Percentiles rank a stretch among this genome's conserved stretches.
Evolutionary conservation across 2,113 vertebrate genomes (phyloP).

Genomic region (Lichenostomus cassidix): DNA sequence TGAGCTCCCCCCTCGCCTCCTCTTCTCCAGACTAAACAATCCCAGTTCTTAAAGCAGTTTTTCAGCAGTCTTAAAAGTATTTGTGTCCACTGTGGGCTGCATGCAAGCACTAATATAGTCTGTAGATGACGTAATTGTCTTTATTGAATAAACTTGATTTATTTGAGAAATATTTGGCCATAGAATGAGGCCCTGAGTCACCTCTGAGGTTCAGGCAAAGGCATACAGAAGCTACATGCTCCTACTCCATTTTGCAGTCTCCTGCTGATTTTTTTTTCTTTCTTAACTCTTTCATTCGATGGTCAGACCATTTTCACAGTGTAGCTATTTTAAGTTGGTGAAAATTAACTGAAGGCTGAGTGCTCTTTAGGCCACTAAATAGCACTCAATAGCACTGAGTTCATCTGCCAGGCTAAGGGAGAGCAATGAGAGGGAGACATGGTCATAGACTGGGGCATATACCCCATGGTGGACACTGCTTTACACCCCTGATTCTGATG

Average conservation of each 20-base stretch:
- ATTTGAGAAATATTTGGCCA: not conserved
- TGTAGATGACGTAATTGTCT: not conserved
- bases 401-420: not conserved
- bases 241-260: not conserved
- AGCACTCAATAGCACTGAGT: not conserved
- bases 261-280: not conserved
- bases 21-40: not conserved
- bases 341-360: not conserved
- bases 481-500: not conserved
- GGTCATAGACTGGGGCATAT: not conserved
- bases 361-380: not conserved
- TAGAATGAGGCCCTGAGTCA: not conserved
- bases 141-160: not conserved
- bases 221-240: not conserved
- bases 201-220: not conserved
- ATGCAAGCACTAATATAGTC: not conserved
- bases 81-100: not conserved
- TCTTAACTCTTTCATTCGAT: not conserved
- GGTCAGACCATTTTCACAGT: not conserved
- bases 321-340: not conserved
- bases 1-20: accelerated
- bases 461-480: not conserved
- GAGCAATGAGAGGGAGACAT: not conserved
- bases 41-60: not conserved
- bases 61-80: not conserved